Conservation (phyloP, 2,113 vertebrate genomes). For the Perognathus longimembris region DNA sequence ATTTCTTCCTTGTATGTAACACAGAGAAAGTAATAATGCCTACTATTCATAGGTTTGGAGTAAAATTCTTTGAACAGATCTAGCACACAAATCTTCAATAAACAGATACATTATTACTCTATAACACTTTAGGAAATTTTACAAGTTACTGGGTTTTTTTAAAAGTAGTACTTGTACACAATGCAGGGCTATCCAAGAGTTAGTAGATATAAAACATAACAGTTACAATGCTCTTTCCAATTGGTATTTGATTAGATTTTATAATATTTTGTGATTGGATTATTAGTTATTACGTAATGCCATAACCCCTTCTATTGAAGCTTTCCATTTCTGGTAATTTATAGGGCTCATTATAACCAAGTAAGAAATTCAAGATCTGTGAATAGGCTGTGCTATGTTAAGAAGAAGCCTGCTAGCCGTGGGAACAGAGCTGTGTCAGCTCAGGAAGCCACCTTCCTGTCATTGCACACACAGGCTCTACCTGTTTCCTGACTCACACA, state of each 20-base stretch:
- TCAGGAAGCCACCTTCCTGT: not conserved
- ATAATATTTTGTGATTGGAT: conserved; percentile 38
- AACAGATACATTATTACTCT: conserved; percentile 3
- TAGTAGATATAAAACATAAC: not conserved
- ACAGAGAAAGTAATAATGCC: conserved; percentile 38
- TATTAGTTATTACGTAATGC: not conserved
- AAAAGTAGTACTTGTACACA: not conserved
- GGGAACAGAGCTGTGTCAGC: not conserved
- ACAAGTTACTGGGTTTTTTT: not conserved
- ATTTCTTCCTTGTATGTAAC: conserved; percentile 41
- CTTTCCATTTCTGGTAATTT: conserved; percentile 22
- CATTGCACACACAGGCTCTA: not conserved
- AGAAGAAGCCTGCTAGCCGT: not conserved
- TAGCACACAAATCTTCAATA: conserved; percentile 6
- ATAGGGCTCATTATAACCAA: not conserved
- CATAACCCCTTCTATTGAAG: not conserved
- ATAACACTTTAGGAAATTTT: not conserved
- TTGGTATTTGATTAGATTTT: too few species aligned
- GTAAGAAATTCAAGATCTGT: conserved; percentile 7
- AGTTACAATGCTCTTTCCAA: too few species aligned
- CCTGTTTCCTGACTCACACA: not conserved
- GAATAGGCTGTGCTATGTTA: not conserved
- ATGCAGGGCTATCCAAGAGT: not conserved
- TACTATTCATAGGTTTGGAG: not conserved
- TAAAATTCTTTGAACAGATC: conserved; percentile 10